These are phyloP conservation scores for Pygocentrus nattereri DNA, from an alignment of 2,797 vertebrate genomes.

Conservation along the genomic window DNA sequence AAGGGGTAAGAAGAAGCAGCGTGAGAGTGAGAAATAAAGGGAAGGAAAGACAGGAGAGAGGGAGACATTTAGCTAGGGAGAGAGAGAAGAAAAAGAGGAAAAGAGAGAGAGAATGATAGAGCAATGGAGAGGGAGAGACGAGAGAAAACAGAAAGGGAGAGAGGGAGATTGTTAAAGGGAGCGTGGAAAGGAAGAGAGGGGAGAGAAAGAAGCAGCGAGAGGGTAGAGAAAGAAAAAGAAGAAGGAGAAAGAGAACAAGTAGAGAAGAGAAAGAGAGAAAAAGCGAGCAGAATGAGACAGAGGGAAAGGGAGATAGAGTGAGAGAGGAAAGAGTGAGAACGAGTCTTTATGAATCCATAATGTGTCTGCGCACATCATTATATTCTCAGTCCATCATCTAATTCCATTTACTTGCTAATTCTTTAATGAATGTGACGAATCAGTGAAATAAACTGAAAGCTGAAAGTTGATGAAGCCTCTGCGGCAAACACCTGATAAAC, in stretches of 20 bases:
- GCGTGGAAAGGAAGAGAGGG: neutral
- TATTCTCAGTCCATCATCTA: slow-evolving; percentile 40
- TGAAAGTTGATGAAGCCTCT: neutral
- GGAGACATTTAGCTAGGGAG: too few species aligned
- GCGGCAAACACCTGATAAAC: neutral
- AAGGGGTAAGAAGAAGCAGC: neutral
- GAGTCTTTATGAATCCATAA: slow-evolving; percentile 21
- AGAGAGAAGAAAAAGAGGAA: neutral
- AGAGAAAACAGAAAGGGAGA: too few species aligned
- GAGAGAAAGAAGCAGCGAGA: too few species aligned
- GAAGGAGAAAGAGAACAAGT: too few species aligned
- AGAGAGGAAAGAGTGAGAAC: neutral
- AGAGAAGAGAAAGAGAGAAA: slow-evolving; percentile 1
- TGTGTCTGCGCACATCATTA: slow-evolving; percentile 16
- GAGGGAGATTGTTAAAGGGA: too few species aligned
- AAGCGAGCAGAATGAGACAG: too few species aligned
- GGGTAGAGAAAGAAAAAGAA: neutral
- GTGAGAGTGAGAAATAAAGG: neutral
- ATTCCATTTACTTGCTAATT: slow-evolving; percentile 36
- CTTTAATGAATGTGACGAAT: slow-evolving; percentile 21
- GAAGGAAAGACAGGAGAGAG: neutral
- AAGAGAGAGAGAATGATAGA: neutral
- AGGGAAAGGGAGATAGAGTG: neutral
- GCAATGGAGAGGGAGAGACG: neutral
- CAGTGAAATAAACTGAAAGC: slow-evolving; percentile 9